Base-by-base conservation (phyloP, 2,797 vertebrate species). In the Mionectes olivaceus region DNA sequence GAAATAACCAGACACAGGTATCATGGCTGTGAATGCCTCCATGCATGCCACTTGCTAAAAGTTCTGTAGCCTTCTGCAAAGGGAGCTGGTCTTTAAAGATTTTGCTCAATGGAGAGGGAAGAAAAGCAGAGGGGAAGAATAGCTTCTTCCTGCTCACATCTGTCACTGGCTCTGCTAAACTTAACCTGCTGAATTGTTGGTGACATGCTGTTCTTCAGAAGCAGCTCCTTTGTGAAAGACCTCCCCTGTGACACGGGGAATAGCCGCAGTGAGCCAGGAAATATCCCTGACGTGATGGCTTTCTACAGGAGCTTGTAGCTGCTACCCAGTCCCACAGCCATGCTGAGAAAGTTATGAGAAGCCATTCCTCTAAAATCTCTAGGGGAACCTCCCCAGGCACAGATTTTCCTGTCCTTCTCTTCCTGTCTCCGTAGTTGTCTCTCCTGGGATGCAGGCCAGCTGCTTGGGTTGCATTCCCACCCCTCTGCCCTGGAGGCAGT, bases 1-100 rank as follows among this genome's bases (percentile, higher is more conserved):
- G 95, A 96, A 96, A 95, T 95, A 97, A 95, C 94, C 94, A 96
- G 96, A 96, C 95, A 43, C 93, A 93, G 96, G 94, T 96, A 96
- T 93, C 92, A 94, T 91, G 92, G 87, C 94, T 90, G 73, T 92
- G 92, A 96, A 87, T 92, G 89, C 75, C 90, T 95, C 94, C 65
- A 18, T 96, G 93, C 30, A 21, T 47, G 95, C 78, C 83, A 71
- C 94, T 93, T 76, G 85, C 89, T 82, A 6, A 14, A 95, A 93
- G 75, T 95, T 93, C 93, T 95, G 92, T 94, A 78, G 86, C 70
- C 82, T 71, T 92, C 73, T 94, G 89, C 75, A 87, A 76, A 90
- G 93, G 75, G 70, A 94, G 56, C 64, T 90, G 73, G 61, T 61
- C 73, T 96, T 93, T 60, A 85, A 93, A 96, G 91, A 27, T 64